These are phyloP conservation scores for Drosophila borealis DNA, from an alignment of 2,888 invertebrate species.

Conservation along the genomic window DNA sequence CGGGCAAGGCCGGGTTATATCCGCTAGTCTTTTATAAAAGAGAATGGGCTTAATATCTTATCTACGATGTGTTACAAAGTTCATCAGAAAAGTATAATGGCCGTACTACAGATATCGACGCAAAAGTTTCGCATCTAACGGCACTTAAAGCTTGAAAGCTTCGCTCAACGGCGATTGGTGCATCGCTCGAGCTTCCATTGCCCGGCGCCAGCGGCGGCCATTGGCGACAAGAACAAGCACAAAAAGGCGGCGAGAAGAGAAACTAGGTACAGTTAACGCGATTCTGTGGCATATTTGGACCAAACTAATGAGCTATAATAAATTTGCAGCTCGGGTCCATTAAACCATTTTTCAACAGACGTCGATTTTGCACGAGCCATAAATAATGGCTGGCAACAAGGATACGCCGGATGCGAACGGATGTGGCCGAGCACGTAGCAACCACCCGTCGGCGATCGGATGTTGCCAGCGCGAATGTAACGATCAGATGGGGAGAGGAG, in stretches of 20 bases:
- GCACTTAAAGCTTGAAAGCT: conserved; percentile 18
- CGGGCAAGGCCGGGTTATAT: too few relatives aligned
- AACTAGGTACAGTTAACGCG: conserved; percentile 37
- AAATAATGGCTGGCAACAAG: conserved; percentile 65
- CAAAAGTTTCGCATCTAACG: conserved; percentile 13
- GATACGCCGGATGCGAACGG: conserved; percentile 48
- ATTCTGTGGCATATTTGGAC: conserved; percentile 49
- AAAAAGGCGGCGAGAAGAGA: too few relatives aligned
- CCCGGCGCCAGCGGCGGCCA: conserved; percentile 1
- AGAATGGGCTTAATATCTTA: too few relatives aligned
- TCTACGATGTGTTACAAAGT: background rate
- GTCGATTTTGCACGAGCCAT: conserved; percentile 78
- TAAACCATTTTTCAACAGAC: conserved; percentile 76
- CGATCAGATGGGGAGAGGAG: conserved; percentile 3
- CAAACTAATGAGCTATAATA: conserved; percentile 73
- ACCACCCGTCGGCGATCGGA: conserved; percentile 57
- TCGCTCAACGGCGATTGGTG: conserved; percentile 11
- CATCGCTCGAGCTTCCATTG: too few relatives aligned
- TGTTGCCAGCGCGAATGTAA: conserved; percentile 49
- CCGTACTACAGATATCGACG: too few relatives aligned
- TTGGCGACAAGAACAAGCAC: background rate
- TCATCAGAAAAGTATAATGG: background rate
- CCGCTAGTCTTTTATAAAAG: too few relatives aligned
- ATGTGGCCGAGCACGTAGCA: conserved; percentile 70
- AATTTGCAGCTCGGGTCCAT: conserved; percentile 68